Conservation (phyloP, 2,113 vertebrate species). For the Heptranchias perlo region DNA sequence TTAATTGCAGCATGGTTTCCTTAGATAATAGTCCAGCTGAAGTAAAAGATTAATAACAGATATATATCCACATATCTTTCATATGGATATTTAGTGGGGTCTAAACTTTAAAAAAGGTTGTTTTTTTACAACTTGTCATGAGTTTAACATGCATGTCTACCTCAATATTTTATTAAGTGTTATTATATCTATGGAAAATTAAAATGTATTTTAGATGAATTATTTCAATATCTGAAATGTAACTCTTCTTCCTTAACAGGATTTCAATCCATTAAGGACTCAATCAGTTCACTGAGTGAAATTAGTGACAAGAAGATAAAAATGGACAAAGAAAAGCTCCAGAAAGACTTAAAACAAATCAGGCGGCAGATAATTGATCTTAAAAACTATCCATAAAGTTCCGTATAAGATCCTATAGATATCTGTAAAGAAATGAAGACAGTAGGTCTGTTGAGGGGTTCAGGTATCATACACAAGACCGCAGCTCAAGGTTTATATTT, state of each 20-base stretch:
- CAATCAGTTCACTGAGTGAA: constrained; percentile 66
- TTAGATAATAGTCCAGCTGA: background rate
- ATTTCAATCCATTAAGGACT: constrained; percentile 66
- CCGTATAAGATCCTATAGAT: background rate
- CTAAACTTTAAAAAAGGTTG: background rate
- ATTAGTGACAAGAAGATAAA: constrained; percentile 67
- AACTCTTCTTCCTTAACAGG: constrained; percentile 52
- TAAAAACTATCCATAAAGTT: constrained; percentile 21
- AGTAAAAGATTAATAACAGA: background rate
- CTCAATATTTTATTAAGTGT: background rate
- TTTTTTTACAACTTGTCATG: background rate
- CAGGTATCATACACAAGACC: background rate
- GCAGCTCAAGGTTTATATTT: background rate
- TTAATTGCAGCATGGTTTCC: background rate
- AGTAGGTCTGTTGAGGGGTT: background rate
- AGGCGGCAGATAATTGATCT: constrained; percentile 53
- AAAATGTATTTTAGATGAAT: constrained; percentile 10
- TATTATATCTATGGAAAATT: background rate
- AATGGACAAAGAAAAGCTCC: constrained; percentile 64
- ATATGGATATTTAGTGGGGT: background rate
- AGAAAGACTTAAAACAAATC: constrained; percentile 59
- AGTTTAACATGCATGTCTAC: background rate
- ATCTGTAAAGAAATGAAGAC: background rate
- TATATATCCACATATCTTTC: background rate
- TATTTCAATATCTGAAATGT: background rate